Evolutionary conservation across 2,113 vertebrate species (phyloP), one percentile per base, ranked within the genome.

Genomic region (Alouatta palliata): DNA sequence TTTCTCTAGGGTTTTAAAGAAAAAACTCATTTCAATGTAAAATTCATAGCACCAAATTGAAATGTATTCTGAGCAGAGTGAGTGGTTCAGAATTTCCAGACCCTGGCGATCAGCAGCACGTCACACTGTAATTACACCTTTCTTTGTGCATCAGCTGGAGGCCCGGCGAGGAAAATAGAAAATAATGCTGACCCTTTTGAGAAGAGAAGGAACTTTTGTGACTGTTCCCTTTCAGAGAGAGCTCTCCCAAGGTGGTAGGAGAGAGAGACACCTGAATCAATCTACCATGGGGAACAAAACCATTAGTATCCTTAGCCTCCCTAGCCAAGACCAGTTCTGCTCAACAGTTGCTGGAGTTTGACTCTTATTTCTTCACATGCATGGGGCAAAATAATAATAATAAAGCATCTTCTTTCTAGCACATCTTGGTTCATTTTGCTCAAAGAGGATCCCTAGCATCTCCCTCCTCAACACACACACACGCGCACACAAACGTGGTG

Each of bases 21-120:
- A 99, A 99, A 99, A 99, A 96, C 98, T 99, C 98, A 99, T 99
- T 99, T 99, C 98, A 98, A 98, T 99, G 98, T 98, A 98, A 99
- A 99, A 99, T 98, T 98, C 98, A 98, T 98, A 97, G 98, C 97
- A 95, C 98, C 98, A 99, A 98, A 99, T 99, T 99, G 98, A 98
- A 99, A 99, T 98, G 98, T 99, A 98, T 99, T 98, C 98, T 97
- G 98, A 98, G 98, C 97, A 94, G 98, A 98, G 97, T 96, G 97
- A 98, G 98, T 61, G 32, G 97, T 98, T 98, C 97, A 98, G 98
- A 98, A 98, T 99, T 98, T 98, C 98, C 97, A 97, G 98, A 98
- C 97, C 98, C 97, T 88, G 23, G 98, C 89, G 97, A 98, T 98
- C 97, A 97, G 98, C 97, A 95, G 86, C 97, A 75, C 97, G 91